phyloP scores from a whole-genome alignment of 2,888 invertebrate species.

The Ophion slaviceki region DNA sequence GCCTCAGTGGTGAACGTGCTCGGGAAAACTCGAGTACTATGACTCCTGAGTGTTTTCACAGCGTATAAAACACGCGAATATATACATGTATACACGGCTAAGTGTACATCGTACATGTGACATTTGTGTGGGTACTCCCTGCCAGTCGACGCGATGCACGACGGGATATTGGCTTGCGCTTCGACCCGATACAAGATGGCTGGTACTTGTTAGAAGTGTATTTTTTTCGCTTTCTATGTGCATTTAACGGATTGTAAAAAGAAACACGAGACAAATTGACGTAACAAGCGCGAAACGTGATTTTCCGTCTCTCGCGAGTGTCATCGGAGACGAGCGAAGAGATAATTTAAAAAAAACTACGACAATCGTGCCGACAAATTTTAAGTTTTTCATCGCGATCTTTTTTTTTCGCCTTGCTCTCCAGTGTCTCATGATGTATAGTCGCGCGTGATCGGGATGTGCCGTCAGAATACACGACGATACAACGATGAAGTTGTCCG shows the following conservation, averaged over 20 bases:
- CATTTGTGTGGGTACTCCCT: conserved; percentile 49
- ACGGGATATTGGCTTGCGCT: conserved; percentile 74
- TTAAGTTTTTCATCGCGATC: conserved; percentile 41
- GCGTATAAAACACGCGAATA: conserved; percentile 5
- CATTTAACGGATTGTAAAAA: conserved; percentile 70
- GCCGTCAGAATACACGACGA: conserved; percentile 73
- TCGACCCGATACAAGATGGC: conserved; percentile 83
- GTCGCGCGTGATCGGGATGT: conserved; percentile 74
- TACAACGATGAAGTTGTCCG: conserved; percentile 70
- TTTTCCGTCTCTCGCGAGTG: conserved; percentile 33
- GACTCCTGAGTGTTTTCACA: background rate
- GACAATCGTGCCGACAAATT: background rate
- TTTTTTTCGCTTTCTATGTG: conserved; percentile 75
- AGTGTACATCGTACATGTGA: conserved; percentile 45
- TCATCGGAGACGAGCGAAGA: background rate
- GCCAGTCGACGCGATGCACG: conserved; percentile 70
- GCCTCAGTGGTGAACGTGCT: background rate
- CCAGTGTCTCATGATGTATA: conserved; percentile 64
- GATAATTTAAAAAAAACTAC: conserved; percentile 2
- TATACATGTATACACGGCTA: background rate
- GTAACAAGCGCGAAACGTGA: conserved; percentile 1
- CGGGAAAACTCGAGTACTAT: conserved; percentile 10
- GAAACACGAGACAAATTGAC: conserved; percentile 18
- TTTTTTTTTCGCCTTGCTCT: conserved; percentile 45
- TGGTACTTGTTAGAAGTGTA: conserved; percentile 84